Evolutionary conservation across 2,113 vertebrate species (phyloP).

Genomic region (Pardalotus punctatus): DNA sequence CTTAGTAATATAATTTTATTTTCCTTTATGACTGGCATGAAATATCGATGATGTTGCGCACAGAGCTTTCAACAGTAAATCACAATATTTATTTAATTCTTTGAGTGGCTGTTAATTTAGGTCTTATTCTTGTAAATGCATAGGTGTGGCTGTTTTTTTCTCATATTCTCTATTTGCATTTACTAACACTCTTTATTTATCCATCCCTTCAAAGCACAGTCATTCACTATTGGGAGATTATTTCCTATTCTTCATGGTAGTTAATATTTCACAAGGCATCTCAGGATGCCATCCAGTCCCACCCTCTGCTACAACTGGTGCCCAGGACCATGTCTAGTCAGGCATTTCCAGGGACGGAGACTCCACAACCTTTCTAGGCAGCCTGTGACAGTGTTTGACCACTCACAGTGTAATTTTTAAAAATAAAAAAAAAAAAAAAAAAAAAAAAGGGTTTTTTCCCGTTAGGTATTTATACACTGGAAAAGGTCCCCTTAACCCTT

Average conservation of each 20-base stretch:
- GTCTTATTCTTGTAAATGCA: neutral
- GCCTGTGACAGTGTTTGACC: neutral
- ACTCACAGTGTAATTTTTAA: fast-evolving
- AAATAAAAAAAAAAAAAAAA: neutral
- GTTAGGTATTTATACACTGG: neutral
- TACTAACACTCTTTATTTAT: neutral
- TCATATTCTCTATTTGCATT: neutral
- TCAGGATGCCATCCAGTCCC: neutral
- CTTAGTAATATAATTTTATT: neutral
- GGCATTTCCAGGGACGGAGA: neutral
- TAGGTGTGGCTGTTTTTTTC: neutral
- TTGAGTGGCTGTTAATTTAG: neutral
- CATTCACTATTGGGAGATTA: neutral
- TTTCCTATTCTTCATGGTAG: neutral
- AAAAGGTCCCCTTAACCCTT: neutral
- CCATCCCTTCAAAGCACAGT: neutral
- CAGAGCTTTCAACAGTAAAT: neutral
- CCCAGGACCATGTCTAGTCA: neutral
- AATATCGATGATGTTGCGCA: neutral
- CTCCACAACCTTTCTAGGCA: neutral
- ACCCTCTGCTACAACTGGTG: neutral
- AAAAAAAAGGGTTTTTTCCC: neutral
- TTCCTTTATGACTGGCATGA: neutral
- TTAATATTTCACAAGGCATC: neutral
- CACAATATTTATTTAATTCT: neutral